A percentile compares a stretch with the other conserved stretches of the same genome.
phyloP scores from a whole-genome alignment of 2,113 vertebrate species.

The Bungarus multicinctus region DNA sequence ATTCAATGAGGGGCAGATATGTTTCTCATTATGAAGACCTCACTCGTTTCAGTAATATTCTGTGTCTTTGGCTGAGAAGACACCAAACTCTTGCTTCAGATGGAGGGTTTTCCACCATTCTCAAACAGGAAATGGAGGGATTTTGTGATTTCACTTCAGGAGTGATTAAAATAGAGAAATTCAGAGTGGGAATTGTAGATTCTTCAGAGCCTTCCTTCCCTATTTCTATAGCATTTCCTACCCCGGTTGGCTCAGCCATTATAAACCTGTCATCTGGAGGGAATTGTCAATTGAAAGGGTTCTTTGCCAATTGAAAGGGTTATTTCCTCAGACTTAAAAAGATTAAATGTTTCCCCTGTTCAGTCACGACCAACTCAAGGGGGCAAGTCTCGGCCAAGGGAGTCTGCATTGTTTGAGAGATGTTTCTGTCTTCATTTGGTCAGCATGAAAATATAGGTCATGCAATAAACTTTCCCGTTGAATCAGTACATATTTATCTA shows the following conservation, averaged over 20 bases:
- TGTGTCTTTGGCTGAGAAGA: neutral
- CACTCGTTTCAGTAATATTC: neutral
- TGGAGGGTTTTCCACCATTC: too few species aligned
- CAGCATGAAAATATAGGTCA: neutral
- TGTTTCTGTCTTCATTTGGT: neutral
- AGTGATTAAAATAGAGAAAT: neutral
- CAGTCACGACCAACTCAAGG: neutral
- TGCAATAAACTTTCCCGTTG: neutral
- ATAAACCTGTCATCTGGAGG: neutral
- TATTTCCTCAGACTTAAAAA: neutral
- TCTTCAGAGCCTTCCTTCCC: neutral
- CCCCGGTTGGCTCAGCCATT: neutral
- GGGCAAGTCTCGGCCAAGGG: neutral
- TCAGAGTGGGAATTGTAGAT: neutral
- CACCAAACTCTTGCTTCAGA: neutral
- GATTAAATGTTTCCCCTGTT: neutral
- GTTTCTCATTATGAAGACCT: neutral
- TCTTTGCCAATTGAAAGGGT: neutral
- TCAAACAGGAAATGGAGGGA: neutral
- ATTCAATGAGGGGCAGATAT: neutral
- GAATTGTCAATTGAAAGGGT: neutral
- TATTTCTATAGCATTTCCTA: neutral
- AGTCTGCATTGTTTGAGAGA: neutral
- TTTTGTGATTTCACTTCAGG: neutral
- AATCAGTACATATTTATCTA: neutral